These are phyloP conservation scores for Falcaria lacertinaria DNA, from an alignment of 2,888 invertebrate species.

Conservation along the genomic window DNA sequence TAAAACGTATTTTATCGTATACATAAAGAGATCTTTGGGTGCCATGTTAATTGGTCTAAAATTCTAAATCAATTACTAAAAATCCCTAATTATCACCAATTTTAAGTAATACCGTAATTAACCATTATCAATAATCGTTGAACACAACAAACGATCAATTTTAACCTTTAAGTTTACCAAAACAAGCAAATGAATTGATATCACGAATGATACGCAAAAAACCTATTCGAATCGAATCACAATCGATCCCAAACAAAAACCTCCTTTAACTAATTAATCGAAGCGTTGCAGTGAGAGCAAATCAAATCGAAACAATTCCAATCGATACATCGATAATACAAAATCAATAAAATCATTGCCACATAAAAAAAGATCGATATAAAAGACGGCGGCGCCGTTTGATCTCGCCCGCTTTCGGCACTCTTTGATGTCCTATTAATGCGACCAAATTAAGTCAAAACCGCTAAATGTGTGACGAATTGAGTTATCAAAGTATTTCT, in stretches of 20 bases:
- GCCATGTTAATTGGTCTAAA: no score
- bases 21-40: no score
- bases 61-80: no score
- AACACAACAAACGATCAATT: background rate
- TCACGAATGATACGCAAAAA: conserved; percentile 39
- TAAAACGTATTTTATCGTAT: no score
- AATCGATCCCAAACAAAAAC: conserved; percentile 52
- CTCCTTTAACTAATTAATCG: conserved; percentile 57
- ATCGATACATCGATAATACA: conserved; percentile 60
- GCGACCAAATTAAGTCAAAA: conserved; percentile 76
- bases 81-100: background rate
- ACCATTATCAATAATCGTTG: background rate
- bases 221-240: conserved; percentile 41
- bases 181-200: conserved; percentile 27
- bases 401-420: conserved; percentile 60
- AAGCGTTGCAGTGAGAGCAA: conserved; percentile 63
- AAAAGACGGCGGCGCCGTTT: conserved; percentile 50
- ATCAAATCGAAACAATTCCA: conserved; percentile 52
- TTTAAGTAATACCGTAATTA: background rate
- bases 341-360: conserved; percentile 76
- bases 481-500: conserved; percentile 73
- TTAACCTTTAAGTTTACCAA: conserved; percentile 11
- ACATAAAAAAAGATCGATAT: conserved; percentile 27
- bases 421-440: conserved; percentile 72
- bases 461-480: conserved; percentile 76